Percentiles rank a stretch among this genome's conserved stretches.
Evolutionary conservation across 2,113 vertebrate genomes (phyloP).

Genomic region (Sphaerodactylus townsendi): DNA sequence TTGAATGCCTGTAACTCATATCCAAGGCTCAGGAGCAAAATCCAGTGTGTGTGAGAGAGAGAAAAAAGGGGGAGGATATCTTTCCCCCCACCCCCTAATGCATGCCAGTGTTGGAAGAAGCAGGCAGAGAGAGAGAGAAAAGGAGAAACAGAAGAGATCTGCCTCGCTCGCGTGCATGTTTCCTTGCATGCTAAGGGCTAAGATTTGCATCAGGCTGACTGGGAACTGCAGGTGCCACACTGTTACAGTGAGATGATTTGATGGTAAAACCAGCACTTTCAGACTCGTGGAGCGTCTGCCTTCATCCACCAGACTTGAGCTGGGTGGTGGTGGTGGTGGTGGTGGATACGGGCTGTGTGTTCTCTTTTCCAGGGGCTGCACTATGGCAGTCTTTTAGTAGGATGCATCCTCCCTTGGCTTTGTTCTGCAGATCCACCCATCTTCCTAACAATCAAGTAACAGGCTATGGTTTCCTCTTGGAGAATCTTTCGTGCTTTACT

Average conservation of each 20-base stretch:
- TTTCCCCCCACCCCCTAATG: constrained; percentile 56
- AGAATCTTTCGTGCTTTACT: constrained; percentile 83
- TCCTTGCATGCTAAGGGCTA: constrained; percentile 55
- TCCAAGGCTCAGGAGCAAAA: constrained; percentile 79
- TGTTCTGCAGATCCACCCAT: constrained; percentile 95
- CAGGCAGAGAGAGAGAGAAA: constrained; percentile 64
- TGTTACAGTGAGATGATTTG: constrained; percentile 74
- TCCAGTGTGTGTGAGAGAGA: constrained; percentile 48
- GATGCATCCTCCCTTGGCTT: constrained; percentile 91
- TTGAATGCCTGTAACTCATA: constrained; percentile 79
- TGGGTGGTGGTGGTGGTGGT: constrained; percentile 69
- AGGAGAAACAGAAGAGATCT: constrained; percentile 60
- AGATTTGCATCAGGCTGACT: constrained; percentile 62
- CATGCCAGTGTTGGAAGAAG: constrained; percentile 60
- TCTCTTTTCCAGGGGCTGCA: constrained; percentile 80
- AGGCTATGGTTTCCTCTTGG: constrained; percentile 89
- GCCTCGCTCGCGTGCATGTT: constrained; percentile 32
- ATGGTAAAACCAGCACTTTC: constrained; percentile 72
- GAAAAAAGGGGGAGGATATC: constrained; percentile 48
- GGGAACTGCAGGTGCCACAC: constrained; percentile 76
- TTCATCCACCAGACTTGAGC: constrained; percentile 79
- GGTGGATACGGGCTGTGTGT: constrained; percentile 51
- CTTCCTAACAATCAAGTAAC: constrained; percentile 88
- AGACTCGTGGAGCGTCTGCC: constrained; percentile 71
- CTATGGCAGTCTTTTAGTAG: constrained; percentile 90